Evolutionary conservation across 2,888 invertebrate species (phyloP).

Genomic region (Busseola fusca): DNA sequence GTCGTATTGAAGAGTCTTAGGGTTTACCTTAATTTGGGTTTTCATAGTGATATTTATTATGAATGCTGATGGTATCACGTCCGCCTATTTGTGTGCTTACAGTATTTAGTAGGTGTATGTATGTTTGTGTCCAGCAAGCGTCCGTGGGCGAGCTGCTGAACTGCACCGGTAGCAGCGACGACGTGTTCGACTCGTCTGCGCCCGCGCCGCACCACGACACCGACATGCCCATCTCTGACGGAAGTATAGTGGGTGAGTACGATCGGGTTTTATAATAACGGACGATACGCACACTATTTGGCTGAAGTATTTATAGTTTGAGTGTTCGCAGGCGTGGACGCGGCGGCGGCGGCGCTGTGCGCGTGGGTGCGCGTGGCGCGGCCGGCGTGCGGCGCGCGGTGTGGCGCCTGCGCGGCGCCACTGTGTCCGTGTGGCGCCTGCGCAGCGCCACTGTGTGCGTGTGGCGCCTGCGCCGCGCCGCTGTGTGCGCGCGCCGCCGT

Average conservation of each 20-base stretch:
- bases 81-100: too few species aligned
- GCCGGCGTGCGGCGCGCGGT: constrained; percentile 90
- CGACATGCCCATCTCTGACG: constrained; percentile 56
- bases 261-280: neutral
- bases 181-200: constrained; percentile 88
- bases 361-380: constrained; percentile 91
- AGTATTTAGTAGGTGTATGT: neutral
- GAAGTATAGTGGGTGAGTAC: constrained; percentile 62
- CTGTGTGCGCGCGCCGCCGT: constrained; percentile 79
- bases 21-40: too few species aligned
- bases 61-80: too few species aligned
- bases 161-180: constrained; percentile 92
- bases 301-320: neutral
- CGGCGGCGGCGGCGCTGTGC: constrained; percentile 54
- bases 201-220: constrained; percentile 39
- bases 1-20: neutral
- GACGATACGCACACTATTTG: neutral
- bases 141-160: constrained; percentile 91
- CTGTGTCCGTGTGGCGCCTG: constrained; percentile 92
- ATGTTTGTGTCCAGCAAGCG: constrained; percentile 70
- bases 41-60: neutral
- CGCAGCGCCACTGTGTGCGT: constrained; percentile 87
- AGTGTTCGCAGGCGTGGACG: constrained; percentile 45
- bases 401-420: constrained; percentile 87
- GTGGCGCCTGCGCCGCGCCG: constrained; percentile 92